These are phyloP conservation scores for Plagodis dolabraria DNA, from an alignment of 2,888 invertebrate species.

Conservation along the genomic window DNA sequence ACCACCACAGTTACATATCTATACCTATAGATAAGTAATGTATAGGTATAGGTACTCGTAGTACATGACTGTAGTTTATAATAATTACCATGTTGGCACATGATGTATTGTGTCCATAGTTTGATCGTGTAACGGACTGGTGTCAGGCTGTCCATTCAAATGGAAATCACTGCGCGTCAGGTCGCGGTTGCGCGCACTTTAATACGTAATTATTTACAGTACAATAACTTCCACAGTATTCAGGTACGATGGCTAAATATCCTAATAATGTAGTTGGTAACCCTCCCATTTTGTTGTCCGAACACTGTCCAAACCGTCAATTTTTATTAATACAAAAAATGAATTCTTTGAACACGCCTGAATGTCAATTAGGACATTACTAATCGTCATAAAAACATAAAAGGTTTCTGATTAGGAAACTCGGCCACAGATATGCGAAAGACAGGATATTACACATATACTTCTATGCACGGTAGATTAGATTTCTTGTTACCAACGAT, in stretches of 20 bases:
- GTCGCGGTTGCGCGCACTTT: conserved; percentile 59
- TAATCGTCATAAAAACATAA: conserved; percentile 9
- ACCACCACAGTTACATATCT: neutral
- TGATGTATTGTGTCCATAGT: conserved; percentile 22
- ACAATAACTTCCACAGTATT: conserved; percentile 55
- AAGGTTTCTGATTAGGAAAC: conserved; percentile 28
- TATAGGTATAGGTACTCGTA: neutral
- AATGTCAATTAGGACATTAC: conserved; percentile 19
- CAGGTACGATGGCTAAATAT: conserved; percentile 48
- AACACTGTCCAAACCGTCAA: conserved; percentile 31
- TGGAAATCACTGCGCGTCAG: conserved; percentile 58
- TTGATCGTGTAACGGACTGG: conserved; percentile 63
- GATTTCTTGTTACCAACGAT: conserved; percentile 45
- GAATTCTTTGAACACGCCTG: conserved; percentile 6
- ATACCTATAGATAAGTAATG: neutral
- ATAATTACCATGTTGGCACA: conserved; percentile 29
- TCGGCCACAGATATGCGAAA: conserved; percentile 39
- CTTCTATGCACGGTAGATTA: conserved; percentile 18
- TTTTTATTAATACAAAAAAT: conserved; percentile 33
- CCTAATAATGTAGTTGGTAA: conserved; percentile 49
- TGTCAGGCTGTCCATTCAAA: conserved; percentile 62
- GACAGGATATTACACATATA: conserved; percentile 47
- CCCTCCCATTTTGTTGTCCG: conserved; percentile 40
- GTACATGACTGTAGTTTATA: conserved; percentile 9
- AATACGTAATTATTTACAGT: conserved; percentile 60